Conservation (phyloP, 53 echinoderm and acorn worm genomes). For the Hippasteria phrygiana region DNA sequence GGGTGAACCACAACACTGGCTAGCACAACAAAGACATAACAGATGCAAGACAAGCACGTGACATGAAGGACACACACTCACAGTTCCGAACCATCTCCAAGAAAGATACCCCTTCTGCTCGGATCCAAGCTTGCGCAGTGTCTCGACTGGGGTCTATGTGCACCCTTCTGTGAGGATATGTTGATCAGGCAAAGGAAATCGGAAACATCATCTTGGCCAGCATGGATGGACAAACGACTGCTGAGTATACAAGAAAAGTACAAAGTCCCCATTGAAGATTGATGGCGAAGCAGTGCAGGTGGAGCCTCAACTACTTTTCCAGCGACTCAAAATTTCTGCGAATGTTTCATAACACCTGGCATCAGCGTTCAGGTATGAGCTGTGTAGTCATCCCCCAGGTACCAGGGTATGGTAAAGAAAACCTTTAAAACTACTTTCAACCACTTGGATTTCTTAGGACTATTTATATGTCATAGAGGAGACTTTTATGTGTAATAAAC, state of each 20-base stretch:
- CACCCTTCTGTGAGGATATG: not conserved
- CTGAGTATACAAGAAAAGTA: not conserved
- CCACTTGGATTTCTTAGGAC: too few species aligned
- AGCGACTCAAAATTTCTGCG: conserved; percentile 58
- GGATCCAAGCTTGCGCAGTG: conserved; percentile 36
- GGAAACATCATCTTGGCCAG: conserved; percentile 23
- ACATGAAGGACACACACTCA: conserved; percentile 53
- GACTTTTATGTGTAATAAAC: too few species aligned
- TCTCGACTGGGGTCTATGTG: not conserved
- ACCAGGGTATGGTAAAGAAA: too few species aligned
- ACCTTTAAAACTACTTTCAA: too few species aligned
- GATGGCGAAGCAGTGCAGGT: not conserved
- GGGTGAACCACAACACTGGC: conserved; percentile 43
- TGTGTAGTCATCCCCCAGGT: conserved; percentile 74
- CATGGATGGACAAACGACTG: not conserved
- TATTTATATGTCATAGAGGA: too few species aligned
- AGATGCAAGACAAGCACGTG: conserved; percentile 48
- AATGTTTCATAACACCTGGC: conserved; percentile 26
- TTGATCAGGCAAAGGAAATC: conserved; percentile 2
- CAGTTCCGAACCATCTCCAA: conserved; percentile 43
- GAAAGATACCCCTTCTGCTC: conserved; percentile 65
- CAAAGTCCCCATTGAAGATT: conserved; percentile 15
- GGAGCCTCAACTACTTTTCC: conserved; percentile 79
- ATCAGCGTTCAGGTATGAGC: conserved; percentile 71
- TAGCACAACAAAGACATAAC: conserved; percentile 71